Base-by-base conservation (phyloP, 1,140 invertebrate species). In the Drosophila albomicans region DNA sequence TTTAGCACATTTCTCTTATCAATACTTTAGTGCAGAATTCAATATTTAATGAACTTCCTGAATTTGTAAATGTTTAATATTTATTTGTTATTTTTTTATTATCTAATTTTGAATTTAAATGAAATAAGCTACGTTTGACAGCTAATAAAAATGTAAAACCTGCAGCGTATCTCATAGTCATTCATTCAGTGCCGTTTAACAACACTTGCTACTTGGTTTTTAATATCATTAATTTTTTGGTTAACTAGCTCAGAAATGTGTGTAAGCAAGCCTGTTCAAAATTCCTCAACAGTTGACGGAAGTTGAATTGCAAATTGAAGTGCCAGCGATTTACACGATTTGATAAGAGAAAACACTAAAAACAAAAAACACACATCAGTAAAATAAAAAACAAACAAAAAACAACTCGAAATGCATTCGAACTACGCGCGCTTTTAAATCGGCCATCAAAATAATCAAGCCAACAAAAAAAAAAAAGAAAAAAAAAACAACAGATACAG, bases 301-400 rank as follows among this genome's bases (percentile, higher is more conserved):
- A 88, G 84, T 89, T 81, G 81, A 88, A 89, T 87, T 88, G 85
- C 84, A 88, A 87, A 80, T 89, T 76, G 73, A 80, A 88, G 79
- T 84, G 77, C 66, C 71, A 69, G 71, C 77, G 82, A 85, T 85
- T 75, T 63, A 75, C 58, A 49, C 66, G 66, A 57, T 75, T 57
- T 57, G 66, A 69, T 69, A 62, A 70, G 43, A 51, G 51, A 49
- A 32, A 79, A 49, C 64, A 71, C 30, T 66, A 45, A 30, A 38
- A 57, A 30, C 5, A 51, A 38, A 32, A 52, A 13, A 10, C 32
- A 32, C 32, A 38, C 35, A 38, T 38, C 35, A 38, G 35, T 38
- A 38, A 45, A 57, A 58, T 67, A 54, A 57, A 58, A 13, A 65
- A 43, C 41, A 73, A 71, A 41, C 35, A 45, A 57, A 35, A 65